phyloP scores from a whole-genome alignment of 2,888 invertebrate genomes.

The Steinernema scapterisci region DNA sequence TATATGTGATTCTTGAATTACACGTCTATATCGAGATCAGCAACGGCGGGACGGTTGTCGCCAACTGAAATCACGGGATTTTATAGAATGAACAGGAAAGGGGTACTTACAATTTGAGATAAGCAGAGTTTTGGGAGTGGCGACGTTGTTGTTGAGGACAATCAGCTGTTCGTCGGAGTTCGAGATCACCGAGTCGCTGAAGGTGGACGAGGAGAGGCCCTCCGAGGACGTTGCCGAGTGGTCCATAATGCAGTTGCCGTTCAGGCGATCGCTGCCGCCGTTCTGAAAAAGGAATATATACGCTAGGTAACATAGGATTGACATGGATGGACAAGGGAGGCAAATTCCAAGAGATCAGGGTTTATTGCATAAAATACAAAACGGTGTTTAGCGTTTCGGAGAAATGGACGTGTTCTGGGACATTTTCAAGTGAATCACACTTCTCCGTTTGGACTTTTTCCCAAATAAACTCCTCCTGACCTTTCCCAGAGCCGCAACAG shows the following conservation, averaged over 20 bases:
- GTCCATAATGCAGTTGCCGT: conserved; percentile 1
- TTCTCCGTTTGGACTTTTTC: no score
- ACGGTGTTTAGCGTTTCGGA: no score
- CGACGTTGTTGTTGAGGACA: conserved; percentile 26
- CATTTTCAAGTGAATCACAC: no score
- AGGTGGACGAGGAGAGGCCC: conserved; percentile 18
- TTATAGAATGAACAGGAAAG: neutral
- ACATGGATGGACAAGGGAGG: no score
- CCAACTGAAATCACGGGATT: neutral
- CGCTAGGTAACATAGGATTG: no score
- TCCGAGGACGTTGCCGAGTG: conserved; percentile 12
- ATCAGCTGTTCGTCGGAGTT: conserved; percentile 21
- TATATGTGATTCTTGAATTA: neutral
- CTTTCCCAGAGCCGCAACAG: conserved; percentile 8
- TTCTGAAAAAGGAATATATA: neutral
- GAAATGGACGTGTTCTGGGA: no score
- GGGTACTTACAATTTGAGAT: conserved; percentile 19
- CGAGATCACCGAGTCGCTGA: conserved; percentile 7
- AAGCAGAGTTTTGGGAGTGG: conserved; percentile 13
- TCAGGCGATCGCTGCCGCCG: neutral
- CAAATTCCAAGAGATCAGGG: no score
- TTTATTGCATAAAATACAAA: no score
- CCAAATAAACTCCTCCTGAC: neutral
- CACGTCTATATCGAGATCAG: conserved; percentile 27
- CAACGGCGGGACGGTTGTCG: conserved; percentile 7